Evolutionary conservation across 1,140 invertebrate species (phyloP).

Genomic region (Tetraneura akinire): DNA sequence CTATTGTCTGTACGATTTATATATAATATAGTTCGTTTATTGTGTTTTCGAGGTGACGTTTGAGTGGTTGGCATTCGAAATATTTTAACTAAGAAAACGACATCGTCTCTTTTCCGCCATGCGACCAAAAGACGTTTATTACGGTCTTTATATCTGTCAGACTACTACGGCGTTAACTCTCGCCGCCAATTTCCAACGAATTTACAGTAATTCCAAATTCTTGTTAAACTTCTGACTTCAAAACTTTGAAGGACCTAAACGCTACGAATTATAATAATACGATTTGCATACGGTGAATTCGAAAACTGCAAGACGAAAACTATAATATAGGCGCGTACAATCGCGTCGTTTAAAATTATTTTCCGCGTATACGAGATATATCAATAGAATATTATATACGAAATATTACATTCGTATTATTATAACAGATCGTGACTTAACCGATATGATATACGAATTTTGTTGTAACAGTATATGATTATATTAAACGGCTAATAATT

Average conservation of each 20-base stretch:
- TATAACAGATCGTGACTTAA: too few species aligned
- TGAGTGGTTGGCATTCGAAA: not conserved
- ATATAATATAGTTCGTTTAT: not conserved
- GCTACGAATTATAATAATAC: not conserved
- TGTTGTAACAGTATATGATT: too few species aligned
- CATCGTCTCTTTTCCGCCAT: not conserved
- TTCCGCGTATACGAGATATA: not conserved
- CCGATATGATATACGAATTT: too few species aligned
- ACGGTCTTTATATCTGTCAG: constrained; percentile 1
- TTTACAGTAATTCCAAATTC: not conserved
- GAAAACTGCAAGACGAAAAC: not conserved
- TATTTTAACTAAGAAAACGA: not conserved
- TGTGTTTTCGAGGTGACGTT: not conserved
- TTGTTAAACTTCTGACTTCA: not conserved
- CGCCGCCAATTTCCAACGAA: not conserved
- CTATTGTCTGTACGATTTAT: not conserved
- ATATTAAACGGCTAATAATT: not conserved
- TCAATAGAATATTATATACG: not conserved
- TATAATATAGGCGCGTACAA: not conserved
- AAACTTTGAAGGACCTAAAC: not conserved
- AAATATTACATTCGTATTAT: not conserved
- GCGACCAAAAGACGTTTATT: not conserved
- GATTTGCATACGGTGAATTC: constrained; percentile 6
- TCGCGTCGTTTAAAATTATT: too few species aligned
- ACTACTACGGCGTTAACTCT: not conserved